Evolutionary conservation across 2,113 vertebrate genomes (phyloP), one percentile per base, ranked within the genome.

Genomic region (Salvator merianae): DNA sequence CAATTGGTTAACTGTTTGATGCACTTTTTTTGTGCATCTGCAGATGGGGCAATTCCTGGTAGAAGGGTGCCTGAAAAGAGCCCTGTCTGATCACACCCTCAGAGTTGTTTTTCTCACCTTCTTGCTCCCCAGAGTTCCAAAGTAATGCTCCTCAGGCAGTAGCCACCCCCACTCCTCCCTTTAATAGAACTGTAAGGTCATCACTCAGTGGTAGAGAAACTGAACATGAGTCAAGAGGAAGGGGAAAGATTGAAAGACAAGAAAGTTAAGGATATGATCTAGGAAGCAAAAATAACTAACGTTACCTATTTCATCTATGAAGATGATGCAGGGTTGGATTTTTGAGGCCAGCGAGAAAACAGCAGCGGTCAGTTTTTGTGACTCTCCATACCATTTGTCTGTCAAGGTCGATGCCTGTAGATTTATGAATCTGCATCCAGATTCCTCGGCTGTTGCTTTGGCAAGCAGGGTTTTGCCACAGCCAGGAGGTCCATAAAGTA

Each of bases 381-480:
- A 96, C 84, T 97, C 96, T 0, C 96, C 96, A 2, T 97, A 97
- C 96, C 97, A 97, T 93, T 97, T 97, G 88, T 97, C 96, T 0
- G 96, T 96, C 93, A 97, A 84, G 0, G 95, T 96, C 81, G 96
- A 97, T 6, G 96, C 93, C 92, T 97, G 96, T 7, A 97, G 93
- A 91, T 97, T 97, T 84, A 97, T 95, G 85, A 97, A 97, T 84
- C 94, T 95, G 89, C 96, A 97, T 10, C 96, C 96, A 0, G 96
- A 96, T 20, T 96, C 95, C 93, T 93, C 95, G 62, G 95, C 96
- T 18, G 95, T 96, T 85, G 96, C 97, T 90, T 97, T 97, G 85
- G 96, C 97, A 1, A 96, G 96, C 91, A 97, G 93, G n/a, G 96
- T 97, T 92, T 97, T 97, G 34, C 97, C 96, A 84, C 96, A 97